These are phyloP conservation scores for Catajapyx aquilonaris DNA, from an alignment of 1,140 invertebrate species.

Conservation along the genomic window DNA sequence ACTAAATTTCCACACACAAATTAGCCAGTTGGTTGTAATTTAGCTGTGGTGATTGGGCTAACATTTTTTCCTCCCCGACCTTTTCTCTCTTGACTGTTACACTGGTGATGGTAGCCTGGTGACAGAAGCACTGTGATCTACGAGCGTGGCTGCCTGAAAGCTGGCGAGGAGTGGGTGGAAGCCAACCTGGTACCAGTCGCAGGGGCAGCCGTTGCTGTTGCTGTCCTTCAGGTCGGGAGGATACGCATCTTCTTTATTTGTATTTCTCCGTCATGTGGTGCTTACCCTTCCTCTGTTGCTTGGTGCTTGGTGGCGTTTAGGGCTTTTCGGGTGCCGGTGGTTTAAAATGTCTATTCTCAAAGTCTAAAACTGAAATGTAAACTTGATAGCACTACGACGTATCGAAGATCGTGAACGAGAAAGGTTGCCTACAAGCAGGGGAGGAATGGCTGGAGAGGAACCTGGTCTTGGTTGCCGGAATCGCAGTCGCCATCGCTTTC, in stretches of 20 bases:
- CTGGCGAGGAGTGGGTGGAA: constrained; percentile 86
- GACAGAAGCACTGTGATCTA: constrained; percentile 61
- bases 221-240: constrained; percentile 54
- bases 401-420: constrained; percentile 64
- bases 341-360: too few species aligned
- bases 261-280: too few species aligned
- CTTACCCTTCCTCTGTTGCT: too few species aligned
- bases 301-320: too few species aligned
- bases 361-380: too few species aligned
- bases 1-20: too few species aligned
- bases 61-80: constrained; percentile 11
- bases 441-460: constrained; percentile 90
- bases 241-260: not conserved
- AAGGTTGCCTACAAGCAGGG: constrained; percentile 75
- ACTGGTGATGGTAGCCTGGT: constrained; percentile 32
- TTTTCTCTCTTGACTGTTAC: constrained; percentile 7
- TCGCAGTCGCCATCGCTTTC: constrained; percentile 63
- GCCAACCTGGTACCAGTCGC: constrained; percentile 72
- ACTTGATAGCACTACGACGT: constrained; percentile 19
- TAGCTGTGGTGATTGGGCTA: constrained; percentile 5
- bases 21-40: constrained; percentile 2
- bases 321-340: too few species aligned
- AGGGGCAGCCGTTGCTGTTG: constrained; percentile 53
- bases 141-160: constrained; percentile 76
- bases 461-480: constrained; percentile 71